Percentiles rank a stretch among this genome's conserved stretches.
Evolutionary conservation across 2,113 vertebrate genomes (phyloP).

Genomic region (Halichoeres trimaculatus): DNA sequence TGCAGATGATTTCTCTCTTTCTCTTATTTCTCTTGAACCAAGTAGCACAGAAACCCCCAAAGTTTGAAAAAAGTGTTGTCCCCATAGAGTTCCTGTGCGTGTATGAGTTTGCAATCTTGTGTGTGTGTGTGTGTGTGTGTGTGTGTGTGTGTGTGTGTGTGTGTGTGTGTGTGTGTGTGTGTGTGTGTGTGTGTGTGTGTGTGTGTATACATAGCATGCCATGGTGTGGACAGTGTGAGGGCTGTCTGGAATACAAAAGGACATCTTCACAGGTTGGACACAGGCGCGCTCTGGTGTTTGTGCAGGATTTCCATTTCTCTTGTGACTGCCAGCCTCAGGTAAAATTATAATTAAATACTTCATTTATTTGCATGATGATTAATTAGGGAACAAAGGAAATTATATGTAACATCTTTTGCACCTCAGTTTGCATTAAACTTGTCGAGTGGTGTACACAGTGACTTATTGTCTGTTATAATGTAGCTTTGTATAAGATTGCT

Average conservation of each 20-base stretch:
- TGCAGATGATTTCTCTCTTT: too few species aligned
- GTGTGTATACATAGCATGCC: constrained; percentile 16
- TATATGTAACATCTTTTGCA: background rate
- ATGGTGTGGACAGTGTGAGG: constrained; percentile 54
- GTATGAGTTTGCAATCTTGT: too few species aligned
- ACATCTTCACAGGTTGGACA: constrained; percentile 56
- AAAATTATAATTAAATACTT: constrained; percentile 12
- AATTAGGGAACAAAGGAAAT: background rate
- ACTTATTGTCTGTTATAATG: background rate
- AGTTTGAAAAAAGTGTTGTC: constrained; percentile 26
- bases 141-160: constrained; percentile 2
- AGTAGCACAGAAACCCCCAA: constrained; percentile 53
- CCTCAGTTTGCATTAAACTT: background rate
- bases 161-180: too few species aligned
- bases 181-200: background rate
- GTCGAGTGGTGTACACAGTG: background rate
- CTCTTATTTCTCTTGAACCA: background rate
- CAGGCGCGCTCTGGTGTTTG: constrained; percentile 33
- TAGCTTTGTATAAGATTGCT: background rate
- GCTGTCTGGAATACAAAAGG: constrained; percentile 60
- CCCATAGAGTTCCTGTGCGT: constrained; percentile 7
- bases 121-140: too few species aligned
- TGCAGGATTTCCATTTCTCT: constrained; percentile 47
- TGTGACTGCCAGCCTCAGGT: constrained; percentile 66
- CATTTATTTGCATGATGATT: too few species aligned